A percentile compares a stretch with the other conserved stretches of the same genome.
These are phyloP conservation scores for Artibeus lituratus DNA, from an alignment of 2,797 vertebrate genomes.

Conservation along the genomic window DNA sequence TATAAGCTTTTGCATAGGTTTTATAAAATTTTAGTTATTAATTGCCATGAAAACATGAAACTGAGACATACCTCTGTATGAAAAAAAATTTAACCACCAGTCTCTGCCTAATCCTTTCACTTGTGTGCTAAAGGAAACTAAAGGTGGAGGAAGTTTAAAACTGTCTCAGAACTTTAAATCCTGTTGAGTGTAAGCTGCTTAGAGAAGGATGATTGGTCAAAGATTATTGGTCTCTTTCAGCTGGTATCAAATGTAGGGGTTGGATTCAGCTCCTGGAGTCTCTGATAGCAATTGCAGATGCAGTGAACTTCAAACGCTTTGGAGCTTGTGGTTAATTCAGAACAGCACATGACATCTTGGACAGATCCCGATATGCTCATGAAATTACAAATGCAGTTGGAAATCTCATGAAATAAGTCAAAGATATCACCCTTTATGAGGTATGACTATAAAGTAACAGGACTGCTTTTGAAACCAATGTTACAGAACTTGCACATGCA, in stretches of 20 bases:
- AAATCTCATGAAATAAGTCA: slow-evolving; percentile 39
- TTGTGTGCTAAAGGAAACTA: slow-evolving; percentile 5
- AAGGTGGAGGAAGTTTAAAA: not conserved
- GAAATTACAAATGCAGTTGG: slow-evolving; percentile 29
- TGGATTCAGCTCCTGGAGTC: not conserved
- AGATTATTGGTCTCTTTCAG: slow-evolving; percentile 21
- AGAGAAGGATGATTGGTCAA: slow-evolving; percentile 18
- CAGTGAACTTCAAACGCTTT: slow-evolving; percentile 2
- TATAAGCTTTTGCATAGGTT: slow-evolving; percentile 34
- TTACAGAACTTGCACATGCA: not conserved
- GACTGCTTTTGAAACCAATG: slow-evolving; percentile 10
- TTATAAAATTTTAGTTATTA: slow-evolving; percentile 50
- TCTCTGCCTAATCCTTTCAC: not conserved
- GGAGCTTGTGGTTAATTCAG: slow-evolving; percentile 28
- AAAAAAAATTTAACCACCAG: not conserved
- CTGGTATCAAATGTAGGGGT: not conserved
- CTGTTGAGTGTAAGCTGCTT: not conserved
- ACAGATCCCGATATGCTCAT: slow-evolving; percentile 23
- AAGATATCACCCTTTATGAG: slow-evolving; percentile 8
- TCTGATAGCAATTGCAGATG: slow-evolving; percentile 48
- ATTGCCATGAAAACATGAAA: slow-evolving; percentile 64
- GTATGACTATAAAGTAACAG: not conserved
- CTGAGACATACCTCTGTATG: not conserved
- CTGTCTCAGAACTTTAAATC: slow-evolving; percentile 21
- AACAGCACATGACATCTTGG: slow-evolving; percentile 2